phyloP scores from a whole-genome alignment of 2,888 invertebrate species.

The Lasioglossum malachurum region DNA sequence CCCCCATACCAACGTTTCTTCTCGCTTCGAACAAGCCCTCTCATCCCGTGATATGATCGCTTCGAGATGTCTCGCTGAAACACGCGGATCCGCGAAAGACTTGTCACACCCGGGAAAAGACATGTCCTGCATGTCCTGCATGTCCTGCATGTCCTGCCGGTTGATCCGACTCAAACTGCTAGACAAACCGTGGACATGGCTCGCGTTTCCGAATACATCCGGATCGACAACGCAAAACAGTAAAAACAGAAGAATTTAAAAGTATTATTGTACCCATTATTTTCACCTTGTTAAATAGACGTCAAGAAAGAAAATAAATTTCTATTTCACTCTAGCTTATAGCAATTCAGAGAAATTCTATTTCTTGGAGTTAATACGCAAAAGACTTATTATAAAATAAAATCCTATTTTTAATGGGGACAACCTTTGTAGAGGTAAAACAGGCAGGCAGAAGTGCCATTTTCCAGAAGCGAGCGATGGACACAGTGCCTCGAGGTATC shows the following conservation, averaged over 20 bases:
- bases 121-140: conserved; percentile 10
- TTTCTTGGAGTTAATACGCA: too few relatives aligned
- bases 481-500: conserved; percentile 41
- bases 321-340: too few relatives aligned
- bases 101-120: conserved; percentile 40
- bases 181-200: conserved; percentile 26
- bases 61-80: conserved; percentile 48
- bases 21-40: conserved; percentile 37
- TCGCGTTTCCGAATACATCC: background rate
- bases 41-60: conserved; percentile 37
- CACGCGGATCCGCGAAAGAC: conserved; percentile 48
- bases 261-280: too few relatives aligned
- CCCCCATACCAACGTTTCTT: conserved; percentile 33
- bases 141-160: background rate
- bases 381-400: too few relatives aligned
- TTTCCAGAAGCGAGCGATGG: conserved; percentile 30
- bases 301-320: too few relatives aligned
- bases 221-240: background rate
- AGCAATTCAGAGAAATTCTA: too few relatives aligned
- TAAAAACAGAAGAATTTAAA: too few relatives aligned
- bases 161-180: conserved; percentile 35
- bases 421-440: too few relatives aligned
- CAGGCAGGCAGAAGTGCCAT: conserved; percentile 13
- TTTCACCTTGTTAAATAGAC: too few relatives aligned
- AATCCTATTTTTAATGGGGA: too few relatives aligned